Conservation (phyloP, 2,113 vertebrate genomes). For the Sebastes schlegelii region DNA sequence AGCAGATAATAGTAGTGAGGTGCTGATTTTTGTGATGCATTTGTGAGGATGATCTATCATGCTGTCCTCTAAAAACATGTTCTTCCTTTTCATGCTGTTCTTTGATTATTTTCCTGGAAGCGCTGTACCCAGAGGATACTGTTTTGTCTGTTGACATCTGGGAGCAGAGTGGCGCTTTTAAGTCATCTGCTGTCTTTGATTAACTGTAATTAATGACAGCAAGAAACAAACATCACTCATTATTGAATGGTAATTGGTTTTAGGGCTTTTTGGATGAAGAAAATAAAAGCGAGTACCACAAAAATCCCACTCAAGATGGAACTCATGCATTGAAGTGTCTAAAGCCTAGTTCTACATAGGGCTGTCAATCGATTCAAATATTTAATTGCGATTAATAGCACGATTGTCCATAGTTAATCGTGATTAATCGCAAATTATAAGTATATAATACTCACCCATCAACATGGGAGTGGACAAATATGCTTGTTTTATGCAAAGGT, state of each 20-base stretch:
- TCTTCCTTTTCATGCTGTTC: not conserved
- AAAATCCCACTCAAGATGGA: slow-evolving; percentile 20
- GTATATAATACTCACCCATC: too few relatives aligned
- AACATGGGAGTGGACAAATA: too few relatives aligned
- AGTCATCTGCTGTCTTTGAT: slow-evolving; percentile 56
- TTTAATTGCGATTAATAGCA: too few relatives aligned
- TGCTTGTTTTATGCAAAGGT: too few relatives aligned
- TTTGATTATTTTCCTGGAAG: slow-evolving; percentile 43
- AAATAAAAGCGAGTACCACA: slow-evolving; percentile 21
- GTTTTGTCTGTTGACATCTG: slow-evolving; percentile 54
- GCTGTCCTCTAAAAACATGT: slow-evolving; percentile 19
- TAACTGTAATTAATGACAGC: slow-evolving; percentile 60
- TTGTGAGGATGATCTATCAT: slow-evolving; percentile 24
- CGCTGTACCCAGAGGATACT: slow-evolving; percentile 41
- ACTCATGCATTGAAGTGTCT: slow-evolving; percentile 1
- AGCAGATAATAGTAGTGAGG: slow-evolving; percentile 15
- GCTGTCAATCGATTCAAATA: too few relatives aligned
- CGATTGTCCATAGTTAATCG: too few relatives aligned
- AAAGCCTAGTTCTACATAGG: not conserved
- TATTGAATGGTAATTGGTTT: slow-evolving; percentile 51
- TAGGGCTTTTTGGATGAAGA: slow-evolving; percentile 38
- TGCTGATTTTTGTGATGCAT: slow-evolving; percentile 35
- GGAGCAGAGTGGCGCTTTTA: slow-evolving; percentile 51
- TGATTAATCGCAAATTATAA: too few relatives aligned
- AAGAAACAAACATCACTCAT: slow-evolving; percentile 59